Conservation (phyloP, 2,113 vertebrate genomes). For the Urocitellus parryii region DNA sequence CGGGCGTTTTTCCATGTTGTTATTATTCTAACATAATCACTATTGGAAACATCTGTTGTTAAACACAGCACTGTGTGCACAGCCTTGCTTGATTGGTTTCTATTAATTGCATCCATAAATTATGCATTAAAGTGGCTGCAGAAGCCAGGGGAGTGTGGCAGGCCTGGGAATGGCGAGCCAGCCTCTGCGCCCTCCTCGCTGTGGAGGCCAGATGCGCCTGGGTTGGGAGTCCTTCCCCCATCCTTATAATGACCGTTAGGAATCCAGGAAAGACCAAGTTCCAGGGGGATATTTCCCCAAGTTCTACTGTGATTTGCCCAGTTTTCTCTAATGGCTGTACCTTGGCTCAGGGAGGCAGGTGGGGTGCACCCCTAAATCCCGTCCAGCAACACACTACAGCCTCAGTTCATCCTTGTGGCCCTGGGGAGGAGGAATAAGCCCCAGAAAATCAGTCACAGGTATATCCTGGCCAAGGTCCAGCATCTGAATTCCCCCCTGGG, state of each 20-base stretch:
- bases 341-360: rapidly evolving
- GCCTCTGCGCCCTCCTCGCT: not conserved
- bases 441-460: not conserved
- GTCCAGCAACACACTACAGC: rapidly evolving
- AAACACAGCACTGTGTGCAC: not conserved
- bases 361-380: not conserved
- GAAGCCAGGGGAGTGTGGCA: not conserved
- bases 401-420: not conserved
- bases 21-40: slow-evolving; percentile 6
- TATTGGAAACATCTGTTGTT: slow-evolving; percentile 56
- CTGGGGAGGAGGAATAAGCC: too few relatives aligned
- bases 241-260: rapidly evolving
- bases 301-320: rapidly evolving
- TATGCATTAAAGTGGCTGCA: not conserved
- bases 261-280: not conserved
- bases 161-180: not conserved
- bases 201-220: rapidly evolving
- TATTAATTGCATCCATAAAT: slow-evolving; percentile 60
- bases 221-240: not conserved
- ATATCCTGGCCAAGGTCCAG: not conserved
- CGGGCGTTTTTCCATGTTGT: not conserved
- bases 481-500: rapidly evolving
- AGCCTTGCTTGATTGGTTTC: slow-evolving; percentile 41
- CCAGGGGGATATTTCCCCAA: rapidly evolving
- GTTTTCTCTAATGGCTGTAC: rapidly evolving